phyloP scores from a whole-genome alignment of 2,113 vertebrate species.

The Corythornis cristatus region DNA sequence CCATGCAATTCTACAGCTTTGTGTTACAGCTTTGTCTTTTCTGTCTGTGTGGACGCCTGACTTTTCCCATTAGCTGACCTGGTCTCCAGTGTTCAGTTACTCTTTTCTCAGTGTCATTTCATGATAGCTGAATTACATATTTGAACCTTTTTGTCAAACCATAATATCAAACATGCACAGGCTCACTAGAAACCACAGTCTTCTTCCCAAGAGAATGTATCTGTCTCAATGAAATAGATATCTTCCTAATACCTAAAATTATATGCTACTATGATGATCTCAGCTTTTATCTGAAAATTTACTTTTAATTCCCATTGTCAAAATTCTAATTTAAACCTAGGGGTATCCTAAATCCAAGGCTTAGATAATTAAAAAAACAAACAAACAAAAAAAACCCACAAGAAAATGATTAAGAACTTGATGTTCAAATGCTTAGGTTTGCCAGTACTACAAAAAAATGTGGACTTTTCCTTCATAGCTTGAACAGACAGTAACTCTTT shows the following conservation, averaged over 20 bases:
- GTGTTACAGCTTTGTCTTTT: not conserved
- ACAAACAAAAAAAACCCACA: not conserved
- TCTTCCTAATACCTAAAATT: not conserved
- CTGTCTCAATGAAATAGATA: not conserved
- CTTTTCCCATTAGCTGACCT: not conserved
- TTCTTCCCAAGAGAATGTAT: not conserved
- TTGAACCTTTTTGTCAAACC: not conserved
- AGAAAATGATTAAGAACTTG: not conserved
- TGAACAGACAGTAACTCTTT: not conserved
- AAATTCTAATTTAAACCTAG: not conserved
- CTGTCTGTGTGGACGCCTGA: not conserved
- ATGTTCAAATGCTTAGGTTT: not conserved
- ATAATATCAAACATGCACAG: not conserved
- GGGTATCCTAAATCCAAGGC: not conserved
- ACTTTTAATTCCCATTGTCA: not conserved
- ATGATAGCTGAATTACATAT: not conserved
- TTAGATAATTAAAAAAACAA: not conserved
- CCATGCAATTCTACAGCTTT: not conserved
- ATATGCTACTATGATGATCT: rapidly evolving
- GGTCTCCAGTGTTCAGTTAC: not conserved
- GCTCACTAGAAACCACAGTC: not conserved
- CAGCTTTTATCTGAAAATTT: not conserved
- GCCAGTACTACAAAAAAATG: not conserved
- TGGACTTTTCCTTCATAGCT: not conserved
- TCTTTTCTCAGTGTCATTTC: not conserved